phyloP scores from a whole-genome alignment of 2,888 invertebrate genomes.

The Drosophila anceps region DNA sequence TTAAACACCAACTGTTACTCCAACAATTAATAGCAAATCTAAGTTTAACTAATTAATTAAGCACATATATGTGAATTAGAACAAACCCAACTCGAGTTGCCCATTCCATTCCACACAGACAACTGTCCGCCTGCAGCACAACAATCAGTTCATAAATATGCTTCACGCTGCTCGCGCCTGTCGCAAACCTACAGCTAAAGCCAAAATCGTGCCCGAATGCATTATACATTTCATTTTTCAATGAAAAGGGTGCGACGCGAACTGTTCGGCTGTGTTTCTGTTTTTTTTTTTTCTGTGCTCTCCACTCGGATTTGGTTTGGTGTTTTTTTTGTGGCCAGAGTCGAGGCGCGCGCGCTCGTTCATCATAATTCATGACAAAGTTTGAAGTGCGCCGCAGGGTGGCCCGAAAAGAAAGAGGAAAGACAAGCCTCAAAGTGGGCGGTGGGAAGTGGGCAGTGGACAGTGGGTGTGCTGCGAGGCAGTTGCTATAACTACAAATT shows the following conservation, averaged over 20 bases:
- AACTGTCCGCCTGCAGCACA: not conserved
- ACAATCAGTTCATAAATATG: not conserved
- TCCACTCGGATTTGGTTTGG: slow-evolving; percentile 17
- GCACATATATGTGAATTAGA: not conserved
- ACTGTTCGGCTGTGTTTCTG: slow-evolving; percentile 29
- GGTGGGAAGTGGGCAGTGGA: not conserved
- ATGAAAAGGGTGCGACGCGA: slow-evolving; percentile 75
- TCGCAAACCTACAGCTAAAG: not conserved
- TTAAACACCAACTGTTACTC: not conserved
- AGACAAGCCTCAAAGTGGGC: slow-evolving; percentile 38
- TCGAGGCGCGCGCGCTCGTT: slow-evolving; percentile 60
- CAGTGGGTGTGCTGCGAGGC: slow-evolving; percentile 14
- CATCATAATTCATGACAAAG: slow-evolving; percentile 81
- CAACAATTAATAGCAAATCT: not conserved
- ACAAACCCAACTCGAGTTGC: not conserved
- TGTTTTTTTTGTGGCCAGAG: not conserved
- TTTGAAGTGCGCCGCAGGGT: slow-evolving; percentile 73
- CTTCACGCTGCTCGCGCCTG: slow-evolving; percentile 1
- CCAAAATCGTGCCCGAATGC: slow-evolving; percentile 27
- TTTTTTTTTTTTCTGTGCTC: not conserved
- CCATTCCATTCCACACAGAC: not conserved
- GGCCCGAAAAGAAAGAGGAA: slow-evolving; percentile 25
- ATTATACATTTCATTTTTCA: slow-evolving; percentile 48
- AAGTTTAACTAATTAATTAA: not conserved
- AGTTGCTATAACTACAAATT: slow-evolving; percentile 76